Base-by-base conservation (phyloP, 2,113 vertebrate species). In the Acinonyx jubatus region DNA sequence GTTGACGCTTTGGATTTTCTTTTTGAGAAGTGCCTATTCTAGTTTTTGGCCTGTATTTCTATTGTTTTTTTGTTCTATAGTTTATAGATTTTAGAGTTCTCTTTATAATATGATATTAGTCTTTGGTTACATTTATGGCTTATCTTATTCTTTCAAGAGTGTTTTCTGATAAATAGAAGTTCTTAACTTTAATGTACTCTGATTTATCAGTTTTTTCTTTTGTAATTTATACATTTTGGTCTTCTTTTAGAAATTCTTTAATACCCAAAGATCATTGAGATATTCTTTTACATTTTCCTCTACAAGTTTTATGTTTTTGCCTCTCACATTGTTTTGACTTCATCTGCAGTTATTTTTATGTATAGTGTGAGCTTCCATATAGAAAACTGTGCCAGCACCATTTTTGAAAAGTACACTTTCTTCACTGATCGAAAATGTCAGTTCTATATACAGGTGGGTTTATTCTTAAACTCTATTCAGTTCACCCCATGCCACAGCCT, bases 161-260 rank as follows among this genome's bases (percentile, higher is more conserved):
- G 15, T 85, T 92, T 96, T 81, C 45, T 92, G n/a, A 63, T 81
- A 85, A 94, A 69, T 9, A 29, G 18, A 95, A 86, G 68, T 92
- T 89, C 55, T 94, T 86, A 81, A 48, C 69, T 92, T 94, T 94
- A 55, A 82, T 89, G 45, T 79, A 91, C 12, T 94, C 65, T 48
- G 18, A 92, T 83, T 93, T 76, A 50, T 23, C 48, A 94, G 21
- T 41, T 27, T 91, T 93, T 91, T 71, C 52, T 25, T 66, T 85
- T 86, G 66, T 74, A 55, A 50, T 38, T 71, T 82, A 79, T 84
- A 57, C 36, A 94, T 89, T 73, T 96, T 95, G 21, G 33, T 29
- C 52, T 94, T 87, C 9, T 80, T 90, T 96, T 93, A 91, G 74
- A 68, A 92, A 95, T 41, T 36, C 11, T 83, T 87, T 52, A 79